Conservation (phyloP, 2,113 vertebrate genomes). For the Pangasianodon hypophthalmus region DNA sequence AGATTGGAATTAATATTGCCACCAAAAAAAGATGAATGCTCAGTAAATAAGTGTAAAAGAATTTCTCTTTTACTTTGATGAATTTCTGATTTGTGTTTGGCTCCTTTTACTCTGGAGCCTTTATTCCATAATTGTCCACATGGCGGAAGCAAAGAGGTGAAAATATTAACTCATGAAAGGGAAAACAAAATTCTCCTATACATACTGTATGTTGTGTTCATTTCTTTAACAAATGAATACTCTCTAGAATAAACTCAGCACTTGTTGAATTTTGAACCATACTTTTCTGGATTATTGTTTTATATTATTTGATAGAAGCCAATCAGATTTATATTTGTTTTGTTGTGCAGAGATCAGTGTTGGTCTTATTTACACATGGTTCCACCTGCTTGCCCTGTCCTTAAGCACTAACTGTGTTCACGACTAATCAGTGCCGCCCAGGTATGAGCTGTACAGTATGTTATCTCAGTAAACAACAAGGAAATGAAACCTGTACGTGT, state of each 20-base stretch:
- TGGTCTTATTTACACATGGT: background rate
- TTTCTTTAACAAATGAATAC: background rate
- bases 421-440: conserved; percentile 13
- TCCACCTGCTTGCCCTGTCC: background rate
- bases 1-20: background rate
- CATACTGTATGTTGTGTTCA: background rate
- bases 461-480: conserved; percentile 34
- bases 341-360: background rate
- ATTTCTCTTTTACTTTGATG: background rate
- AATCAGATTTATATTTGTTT: background rate
- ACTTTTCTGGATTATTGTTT: background rate
- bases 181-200: background rate
- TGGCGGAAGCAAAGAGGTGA: conserved; percentile 22
- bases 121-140: conserved; percentile 8
- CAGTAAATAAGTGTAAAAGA: background rate
- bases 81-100: background rate
- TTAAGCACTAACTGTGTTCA: background rate
- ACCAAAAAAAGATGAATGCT: conserved; percentile 12
- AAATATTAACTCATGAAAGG: background rate
- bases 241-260: conserved; percentile 2
- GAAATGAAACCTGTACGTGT: conserved; percentile 17
- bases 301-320: background rate
- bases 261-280: background rate
- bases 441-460: background rate
- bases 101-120: background rate